Evolutionary conservation across 2,888 invertebrate species (phyloP).

Genomic region (Sesia apiformis): DNA sequence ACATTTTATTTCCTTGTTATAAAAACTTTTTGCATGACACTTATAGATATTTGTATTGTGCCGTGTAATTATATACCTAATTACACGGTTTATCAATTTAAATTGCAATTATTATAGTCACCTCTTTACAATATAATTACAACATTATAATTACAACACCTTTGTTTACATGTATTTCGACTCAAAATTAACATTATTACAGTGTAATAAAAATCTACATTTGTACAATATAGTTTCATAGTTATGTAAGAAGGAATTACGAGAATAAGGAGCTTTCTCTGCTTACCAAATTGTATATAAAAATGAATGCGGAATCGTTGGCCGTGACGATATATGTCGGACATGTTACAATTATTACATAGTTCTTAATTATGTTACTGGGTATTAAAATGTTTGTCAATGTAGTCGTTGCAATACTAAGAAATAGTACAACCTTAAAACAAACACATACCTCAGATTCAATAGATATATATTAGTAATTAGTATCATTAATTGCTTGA

Average conservation of each 20-base stretch:
- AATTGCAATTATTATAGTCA: slow-evolving; percentile 1
- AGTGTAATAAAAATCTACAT: neutral
- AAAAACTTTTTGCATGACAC: no score
- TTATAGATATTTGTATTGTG: no score
- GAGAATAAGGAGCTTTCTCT: slow-evolving; percentile 47
- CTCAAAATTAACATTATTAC: neutral
- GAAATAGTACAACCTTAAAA: no score
- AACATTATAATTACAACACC: slow-evolving; percentile 2
- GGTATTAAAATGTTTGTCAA: neutral
- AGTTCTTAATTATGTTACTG: slow-evolving; percentile 9
- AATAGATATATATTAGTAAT: no score
- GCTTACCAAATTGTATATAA: slow-evolving; percentile 37
- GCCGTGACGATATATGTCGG: slow-evolving; percentile 47
- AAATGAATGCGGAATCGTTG: slow-evolving; percentile 39
- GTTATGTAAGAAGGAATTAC: neutral
- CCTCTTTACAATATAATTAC: no score
- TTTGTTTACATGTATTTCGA: neutral
- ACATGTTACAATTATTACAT: slow-evolving; percentile 20
- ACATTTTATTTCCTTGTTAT: no score
- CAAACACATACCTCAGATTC: no score
- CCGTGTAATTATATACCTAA: no score
- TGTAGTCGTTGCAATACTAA: no score
- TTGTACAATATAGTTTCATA: neutral
- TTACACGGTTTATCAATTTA: no score
- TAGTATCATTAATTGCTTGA: no score